phyloP scores from a whole-genome alignment of 1,140 invertebrate genomes.

The Drosophila azteca region DNA sequence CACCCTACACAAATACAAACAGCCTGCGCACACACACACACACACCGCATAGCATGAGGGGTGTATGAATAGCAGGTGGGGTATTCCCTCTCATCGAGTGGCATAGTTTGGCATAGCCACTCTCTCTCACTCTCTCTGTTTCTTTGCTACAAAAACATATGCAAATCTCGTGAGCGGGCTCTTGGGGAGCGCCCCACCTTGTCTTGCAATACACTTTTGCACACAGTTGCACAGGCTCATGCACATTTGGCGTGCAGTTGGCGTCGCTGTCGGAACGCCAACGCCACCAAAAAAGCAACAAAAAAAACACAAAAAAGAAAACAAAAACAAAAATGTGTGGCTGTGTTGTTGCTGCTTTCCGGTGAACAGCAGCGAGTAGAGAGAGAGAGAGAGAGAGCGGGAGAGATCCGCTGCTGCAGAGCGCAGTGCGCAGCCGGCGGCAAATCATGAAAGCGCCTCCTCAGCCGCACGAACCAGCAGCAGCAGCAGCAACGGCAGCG shows the following conservation, averaged over 20 bases:
- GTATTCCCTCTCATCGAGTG: too few relatives aligned
- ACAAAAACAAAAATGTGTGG: conserved; percentile 18
- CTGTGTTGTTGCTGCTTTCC: conserved; percentile 57
- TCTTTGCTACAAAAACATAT: background rate
- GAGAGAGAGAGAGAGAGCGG: too few relatives aligned
- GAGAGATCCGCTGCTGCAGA: too few relatives aligned
- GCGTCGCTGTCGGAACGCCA: conserved; percentile 4
- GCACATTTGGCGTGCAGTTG: too few relatives aligned
- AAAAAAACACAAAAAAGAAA: background rate
- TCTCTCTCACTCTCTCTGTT: background rate
- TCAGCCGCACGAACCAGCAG: conserved; percentile 22
- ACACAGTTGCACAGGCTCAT: too few relatives aligned
- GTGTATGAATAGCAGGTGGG: background rate
- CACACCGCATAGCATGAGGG: background rate
- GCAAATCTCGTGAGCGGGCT: too few relatives aligned
- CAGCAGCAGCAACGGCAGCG: conserved; percentile 32
- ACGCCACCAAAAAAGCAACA: background rate
- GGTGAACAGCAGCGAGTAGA: conserved; percentile 49
- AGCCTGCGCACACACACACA: background rate
- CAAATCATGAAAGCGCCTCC: conserved; percentile 74
- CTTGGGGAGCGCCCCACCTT: too few relatives aligned
- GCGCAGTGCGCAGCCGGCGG: conserved; percentile 60
- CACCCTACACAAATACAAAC: conserved; percentile 69
- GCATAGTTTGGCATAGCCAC: too few relatives aligned
- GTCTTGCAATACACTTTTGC: too few relatives aligned